Base-by-base conservation (phyloP, 2,888 invertebrate species). In the Nymphalis polychloros region DNA sequence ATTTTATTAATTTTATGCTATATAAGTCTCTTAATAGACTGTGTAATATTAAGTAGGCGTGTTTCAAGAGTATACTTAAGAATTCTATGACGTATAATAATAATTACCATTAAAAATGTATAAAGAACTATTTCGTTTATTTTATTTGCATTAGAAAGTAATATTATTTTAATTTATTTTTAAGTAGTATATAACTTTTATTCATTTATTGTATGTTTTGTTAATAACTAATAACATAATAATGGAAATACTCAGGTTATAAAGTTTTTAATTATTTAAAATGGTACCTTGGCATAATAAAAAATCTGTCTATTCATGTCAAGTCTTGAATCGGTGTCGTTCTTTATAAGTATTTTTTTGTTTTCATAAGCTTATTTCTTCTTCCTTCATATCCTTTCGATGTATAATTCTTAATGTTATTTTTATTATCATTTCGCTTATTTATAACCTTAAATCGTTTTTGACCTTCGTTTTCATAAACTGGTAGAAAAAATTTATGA, bases 391-490 rank as follows among this genome's bases (percentile, higher is more conserved):
- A 10, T n/a, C 16, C 41, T 10, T 46, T 23, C n/a, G 16, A n/a
- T 7, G 23, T 13, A 19, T 67, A 55, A 20, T 46, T 13, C 19
- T 49, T 55, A 52, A 71, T 50, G 17, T 65, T 61, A 23, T 53
- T 70, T 46, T 72, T 68, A 52, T n/a, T 59, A 55, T 71, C 49
- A 6, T 49, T 31, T 20, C 70, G 61, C 23, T 76, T 67, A 0
- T 71, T 63, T 7, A 79, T 57, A 1, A 79, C 65, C 50, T 72
- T 71, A 57, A 76, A 82, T 60, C 82, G 75, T 41, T 77, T 78
- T 23, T 81, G 77, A 0, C 78, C 78, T 23, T 69, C 49, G 55
- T 76, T 76, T 64, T 82, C 81, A 53, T 70, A 78, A n/a, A 7
- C 49, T 7, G 77, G 76, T n/a, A 66, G 23, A 50, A 76, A 57